These are phyloP conservation scores for Actenoides lindsayi DNA, from an alignment of 2,113 vertebrate genomes.

Conservation along the genomic window DNA sequence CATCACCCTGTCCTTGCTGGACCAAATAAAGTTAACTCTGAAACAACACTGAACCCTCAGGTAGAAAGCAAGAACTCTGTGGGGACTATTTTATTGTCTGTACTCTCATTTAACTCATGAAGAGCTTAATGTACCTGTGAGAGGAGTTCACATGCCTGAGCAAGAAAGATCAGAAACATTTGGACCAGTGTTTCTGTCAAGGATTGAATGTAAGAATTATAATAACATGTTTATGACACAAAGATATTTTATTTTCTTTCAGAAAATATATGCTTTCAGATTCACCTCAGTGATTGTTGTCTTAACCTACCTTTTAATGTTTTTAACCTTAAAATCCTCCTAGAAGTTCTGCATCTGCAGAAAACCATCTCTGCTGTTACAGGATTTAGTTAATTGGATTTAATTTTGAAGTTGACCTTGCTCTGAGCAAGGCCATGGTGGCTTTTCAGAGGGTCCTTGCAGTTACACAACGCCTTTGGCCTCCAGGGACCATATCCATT, in stretches of 20 bases:
- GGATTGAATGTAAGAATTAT: neutral
- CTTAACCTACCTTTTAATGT: neutral
- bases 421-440: neutral
- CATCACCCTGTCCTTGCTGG: neutral
- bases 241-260: neutral
- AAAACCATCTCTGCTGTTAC: neutral
- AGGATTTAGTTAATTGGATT: neutral
- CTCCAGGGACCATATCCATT: neutral
- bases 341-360: neutral
- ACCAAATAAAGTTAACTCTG: neutral
- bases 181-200: neutral
- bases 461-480: neutral
- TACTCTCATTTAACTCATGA: neutral
- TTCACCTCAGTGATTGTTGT: neutral
- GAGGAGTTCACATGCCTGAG: neutral
- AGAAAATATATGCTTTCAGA: neutral
- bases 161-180: neutral
- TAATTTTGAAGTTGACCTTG: neutral
- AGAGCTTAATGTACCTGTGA: neutral
- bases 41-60: neutral
- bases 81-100: neutral
- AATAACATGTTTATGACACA: neutral
- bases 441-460: neutral
- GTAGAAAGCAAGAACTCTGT: neutral
- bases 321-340: neutral